Evolutionary conservation across 1,140 invertebrate genomes (phyloP).

Genomic region (Cydia amplana): DNA sequence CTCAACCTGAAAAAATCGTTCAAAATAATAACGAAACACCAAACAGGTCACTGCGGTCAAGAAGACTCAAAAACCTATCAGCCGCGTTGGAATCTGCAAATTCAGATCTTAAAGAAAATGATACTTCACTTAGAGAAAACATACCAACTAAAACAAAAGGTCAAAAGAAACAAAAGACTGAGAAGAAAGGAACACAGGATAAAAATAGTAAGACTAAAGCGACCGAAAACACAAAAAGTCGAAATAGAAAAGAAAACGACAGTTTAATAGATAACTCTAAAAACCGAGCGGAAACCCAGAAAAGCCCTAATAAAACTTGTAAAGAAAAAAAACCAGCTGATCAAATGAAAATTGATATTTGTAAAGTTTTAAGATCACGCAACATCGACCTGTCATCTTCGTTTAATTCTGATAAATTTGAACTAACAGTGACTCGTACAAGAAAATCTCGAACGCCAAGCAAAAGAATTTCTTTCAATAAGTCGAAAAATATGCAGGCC

Average conservation of each 20-base stretch:
- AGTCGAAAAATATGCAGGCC: not conserved
- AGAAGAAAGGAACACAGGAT: not conserved
- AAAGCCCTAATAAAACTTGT: not conserved
- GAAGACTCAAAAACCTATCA: not conserved
- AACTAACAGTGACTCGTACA: not conserved
- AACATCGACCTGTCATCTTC: slow-evolving; percentile 23
- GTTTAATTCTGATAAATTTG: slow-evolving; percentile 32
- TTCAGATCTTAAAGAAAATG: not conserved
- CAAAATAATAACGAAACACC: slow-evolving; percentile 1
- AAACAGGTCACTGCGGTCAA: not conserved
- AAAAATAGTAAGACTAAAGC: not conserved
- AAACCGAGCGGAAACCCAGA: not conserved
- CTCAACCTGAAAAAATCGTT: not conserved
- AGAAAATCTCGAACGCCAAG: slow-evolving; percentile 17
- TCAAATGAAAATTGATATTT: not conserved
- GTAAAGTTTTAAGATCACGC: slow-evolving; percentile 23
- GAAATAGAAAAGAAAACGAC: not conserved
- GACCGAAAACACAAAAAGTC: not conserved
- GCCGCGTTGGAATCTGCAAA: not conserved
- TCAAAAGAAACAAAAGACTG: not conserved
- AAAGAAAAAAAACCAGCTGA: not conserved
- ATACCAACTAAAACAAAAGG: not conserved
- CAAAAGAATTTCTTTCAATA: slow-evolving; percentile 26
- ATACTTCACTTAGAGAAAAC: not conserved
- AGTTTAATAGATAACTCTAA: not conserved